Conservation (phyloP, 2,888 invertebrate genomes). For the Zelleria hepariella region DNA sequence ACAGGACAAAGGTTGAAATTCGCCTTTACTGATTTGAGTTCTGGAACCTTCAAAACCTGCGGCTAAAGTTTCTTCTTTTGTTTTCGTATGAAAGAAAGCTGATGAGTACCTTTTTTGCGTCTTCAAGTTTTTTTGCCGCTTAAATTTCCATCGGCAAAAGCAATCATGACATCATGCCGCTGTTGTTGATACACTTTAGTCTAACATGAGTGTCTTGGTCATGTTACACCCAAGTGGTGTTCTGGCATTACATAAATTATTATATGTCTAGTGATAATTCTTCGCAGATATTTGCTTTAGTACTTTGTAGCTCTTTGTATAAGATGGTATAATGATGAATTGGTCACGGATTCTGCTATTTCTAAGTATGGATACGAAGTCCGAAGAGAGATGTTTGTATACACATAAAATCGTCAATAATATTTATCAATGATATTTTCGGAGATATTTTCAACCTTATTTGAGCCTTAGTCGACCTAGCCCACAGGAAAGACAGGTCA, state of each 20-base stretch:
- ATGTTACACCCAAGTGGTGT: neutral
- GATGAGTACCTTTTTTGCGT: neutral
- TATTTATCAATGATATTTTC: neutral
- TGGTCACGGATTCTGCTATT: neutral
- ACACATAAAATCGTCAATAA: neutral
- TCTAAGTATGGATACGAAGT: neutral
- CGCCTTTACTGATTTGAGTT: neutral
- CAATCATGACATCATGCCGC: neutral
- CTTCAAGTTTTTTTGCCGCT: neutral
- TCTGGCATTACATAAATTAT: neutral
- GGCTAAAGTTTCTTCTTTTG: neutral
- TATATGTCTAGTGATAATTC: neutral
- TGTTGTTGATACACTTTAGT: neutral
- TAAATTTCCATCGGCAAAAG: neutral
- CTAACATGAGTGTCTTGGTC: neutral
- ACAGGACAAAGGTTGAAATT: slow-evolving; percentile 16
- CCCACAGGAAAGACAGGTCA: too few relatives aligned
- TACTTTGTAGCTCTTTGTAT: neutral
- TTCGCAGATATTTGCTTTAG: neutral
- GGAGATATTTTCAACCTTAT: too few relatives aligned
- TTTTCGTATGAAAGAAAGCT: neutral
- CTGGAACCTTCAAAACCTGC: neutral
- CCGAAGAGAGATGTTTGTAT: neutral
- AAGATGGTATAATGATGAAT: neutral
- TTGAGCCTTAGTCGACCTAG: too few relatives aligned